Conservation (phyloP, 1,140 invertebrate genomes). For the Lepidotrigona ventralis region DNA sequence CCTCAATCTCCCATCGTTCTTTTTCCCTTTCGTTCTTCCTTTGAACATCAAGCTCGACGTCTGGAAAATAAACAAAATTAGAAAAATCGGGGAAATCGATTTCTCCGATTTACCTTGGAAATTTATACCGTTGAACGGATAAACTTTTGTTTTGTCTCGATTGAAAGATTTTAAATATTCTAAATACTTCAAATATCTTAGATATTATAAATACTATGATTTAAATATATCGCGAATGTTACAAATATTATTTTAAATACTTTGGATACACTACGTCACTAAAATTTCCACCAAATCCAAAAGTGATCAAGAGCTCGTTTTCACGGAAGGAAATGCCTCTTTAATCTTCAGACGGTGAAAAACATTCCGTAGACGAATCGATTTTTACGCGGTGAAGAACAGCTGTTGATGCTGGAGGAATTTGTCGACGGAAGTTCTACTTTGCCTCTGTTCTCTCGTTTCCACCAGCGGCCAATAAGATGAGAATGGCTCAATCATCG, state of each 20-base stretch:
- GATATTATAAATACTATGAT: background rate
- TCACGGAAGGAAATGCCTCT: background rate
- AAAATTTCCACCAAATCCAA: background rate
- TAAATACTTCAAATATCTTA: background rate
- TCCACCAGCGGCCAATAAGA: background rate
- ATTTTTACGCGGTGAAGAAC: background rate
- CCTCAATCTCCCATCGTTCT: too few relatives aligned
- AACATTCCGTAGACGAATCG: background rate
- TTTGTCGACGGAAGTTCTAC: background rate
- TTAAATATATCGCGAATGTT: background rate
- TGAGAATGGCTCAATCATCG: background rate
- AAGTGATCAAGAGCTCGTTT: background rate
- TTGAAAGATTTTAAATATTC: background rate
- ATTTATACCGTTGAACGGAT: too few relatives aligned
- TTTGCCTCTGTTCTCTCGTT: background rate
- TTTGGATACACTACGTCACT: background rate
- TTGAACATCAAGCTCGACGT: background rate
- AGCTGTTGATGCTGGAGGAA: slow-evolving; percentile 1
- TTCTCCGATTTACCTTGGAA: too few relatives aligned
- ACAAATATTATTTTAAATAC: background rate
- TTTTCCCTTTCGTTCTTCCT: background rate
- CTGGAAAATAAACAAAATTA: too few relatives aligned
- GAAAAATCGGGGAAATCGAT: too few relatives aligned
- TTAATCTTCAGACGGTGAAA: background rate
- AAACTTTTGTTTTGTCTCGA: background rate